These are phyloP conservation scores for Orussus abietinus DNA, from an alignment of 1,140 invertebrate genomes.

Conservation along the genomic window DNA sequence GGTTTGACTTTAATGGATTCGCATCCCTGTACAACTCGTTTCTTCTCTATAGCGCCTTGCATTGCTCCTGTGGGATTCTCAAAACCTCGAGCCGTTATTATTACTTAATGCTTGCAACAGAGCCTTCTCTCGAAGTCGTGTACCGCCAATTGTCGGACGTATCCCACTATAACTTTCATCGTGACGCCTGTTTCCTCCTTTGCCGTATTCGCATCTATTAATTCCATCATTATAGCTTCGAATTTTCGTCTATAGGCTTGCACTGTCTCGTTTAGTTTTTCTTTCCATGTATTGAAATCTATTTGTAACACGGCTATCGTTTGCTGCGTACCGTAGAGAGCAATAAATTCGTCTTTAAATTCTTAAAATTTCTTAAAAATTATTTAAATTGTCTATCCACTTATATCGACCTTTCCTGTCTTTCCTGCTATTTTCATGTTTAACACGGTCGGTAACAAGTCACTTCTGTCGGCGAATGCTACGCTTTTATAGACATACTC, in stretches of 20 bases:
- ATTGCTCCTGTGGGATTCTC: neutral
- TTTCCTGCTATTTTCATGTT: neutral
- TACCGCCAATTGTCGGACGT: too few relatives aligned
- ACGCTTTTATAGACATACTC: neutral
- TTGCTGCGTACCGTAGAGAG: neutral
- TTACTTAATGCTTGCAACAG: neutral
- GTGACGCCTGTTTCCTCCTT: neutral
- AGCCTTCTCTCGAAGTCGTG: too few relatives aligned
- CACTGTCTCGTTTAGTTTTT: conserved; percentile 1
- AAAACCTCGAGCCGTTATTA: neutral
- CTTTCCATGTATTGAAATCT: conserved; percentile 2
- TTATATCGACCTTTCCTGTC: too few relatives aligned
- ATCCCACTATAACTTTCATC: conserved; percentile 1
- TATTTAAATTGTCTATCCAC: neutral
- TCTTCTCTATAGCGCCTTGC: conserved; percentile 3
- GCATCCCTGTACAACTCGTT: neutral
- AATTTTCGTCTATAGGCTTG: conserved; percentile 3
- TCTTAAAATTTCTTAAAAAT: neutral
- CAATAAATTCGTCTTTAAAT: conserved; percentile 1
- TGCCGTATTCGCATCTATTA: conserved; percentile 1
- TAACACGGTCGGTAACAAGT: neutral
- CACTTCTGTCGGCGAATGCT: neutral
- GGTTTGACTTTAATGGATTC: conserved; percentile 1
- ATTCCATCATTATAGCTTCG: conserved; percentile 4
- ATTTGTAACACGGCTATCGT: conserved; percentile 3